Evolutionary conservation across 2,888 invertebrate genomes (phyloP), one percentile per base, ranked within the genome.

Genomic region (Marronus borbonicus): DNA sequence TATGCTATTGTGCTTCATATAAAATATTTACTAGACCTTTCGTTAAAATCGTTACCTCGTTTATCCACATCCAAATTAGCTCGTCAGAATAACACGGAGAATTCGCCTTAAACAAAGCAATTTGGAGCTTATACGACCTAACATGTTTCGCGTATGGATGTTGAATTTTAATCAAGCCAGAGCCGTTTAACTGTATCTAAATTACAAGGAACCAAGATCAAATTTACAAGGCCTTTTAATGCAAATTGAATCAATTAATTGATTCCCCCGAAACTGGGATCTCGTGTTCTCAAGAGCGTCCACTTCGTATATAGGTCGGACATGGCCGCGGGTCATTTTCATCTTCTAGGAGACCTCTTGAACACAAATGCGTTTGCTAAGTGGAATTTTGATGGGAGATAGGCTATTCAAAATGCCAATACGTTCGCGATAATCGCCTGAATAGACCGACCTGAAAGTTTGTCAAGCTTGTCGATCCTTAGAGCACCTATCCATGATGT

Each of bases 171-270:
- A 68, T 68, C 50, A 68, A 24, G 50, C 49, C 7, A 7, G 17
- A 52, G 20, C 50, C 68, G 60, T 74, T 39, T 74, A 60, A 44
- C 44, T 74, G 44, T 60, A 44, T 44, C 72, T 24, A 62, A 60
- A 74, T 74, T 60, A 60, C 39, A 60, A 58, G 24, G 72, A 72
- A 72, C 39, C 36, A 44, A 24, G 20, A 44, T 74, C 77, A 39
- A 50, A 77, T 50, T 77, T 70, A 49, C 70, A 68, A 62, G 69
- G 28, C n/a, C 58, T 58, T 77, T 69, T 60, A 31, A 62, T 70
- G 70, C 69, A 62, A 60, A 62, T 69, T 70, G 24, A 62, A 70
- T 69, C 77, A 62, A 62, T 65, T 60, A 60, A 68, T 70, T 70
- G 44, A 39, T 62, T 62, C 52, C 31, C 24, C 44, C 36, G 60